These are phyloP conservation scores for Vulpes lagopus DNA, from an alignment of 2,113 vertebrate genomes.

Conservation along the genomic window DNA sequence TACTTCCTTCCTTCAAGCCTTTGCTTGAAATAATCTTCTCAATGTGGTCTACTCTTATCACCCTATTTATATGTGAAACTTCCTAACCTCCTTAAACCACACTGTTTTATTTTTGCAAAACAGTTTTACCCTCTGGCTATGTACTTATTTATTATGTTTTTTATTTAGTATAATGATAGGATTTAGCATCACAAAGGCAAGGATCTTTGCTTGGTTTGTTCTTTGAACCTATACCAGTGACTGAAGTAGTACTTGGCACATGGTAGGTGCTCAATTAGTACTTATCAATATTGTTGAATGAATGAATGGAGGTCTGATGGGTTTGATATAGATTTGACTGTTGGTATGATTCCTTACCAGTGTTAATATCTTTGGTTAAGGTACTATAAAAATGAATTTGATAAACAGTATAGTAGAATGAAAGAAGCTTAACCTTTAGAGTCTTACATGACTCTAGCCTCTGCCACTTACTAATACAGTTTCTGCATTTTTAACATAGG, in stretches of 20 bases:
- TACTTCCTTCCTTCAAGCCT: neutral
- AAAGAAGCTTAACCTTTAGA: neutral
- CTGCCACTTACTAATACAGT: neutral
- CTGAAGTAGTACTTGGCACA: neutral
- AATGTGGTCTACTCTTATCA: neutral
- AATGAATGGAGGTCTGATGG: neutral
- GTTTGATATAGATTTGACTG: neutral
- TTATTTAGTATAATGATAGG: neutral
- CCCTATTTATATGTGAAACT: neutral
- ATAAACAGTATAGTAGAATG: neutral
- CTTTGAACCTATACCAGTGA: neutral
- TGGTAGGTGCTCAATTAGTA: neutral
- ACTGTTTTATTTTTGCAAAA: neutral
- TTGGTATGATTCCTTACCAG: neutral
- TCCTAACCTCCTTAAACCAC: too few relatives aligned
- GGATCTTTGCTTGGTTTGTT: neutral
- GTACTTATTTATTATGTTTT: neutral
- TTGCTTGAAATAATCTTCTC: neutral
- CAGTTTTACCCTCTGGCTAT: neutral
- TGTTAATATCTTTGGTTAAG: neutral
- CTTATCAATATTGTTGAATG: neutral
- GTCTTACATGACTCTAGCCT: neutral
- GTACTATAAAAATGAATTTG: neutral
- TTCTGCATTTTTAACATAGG: neutral
- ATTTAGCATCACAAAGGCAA: neutral